These are phyloP conservation scores for Sycophila sp. DNA, from an alignment of 1,140 invertebrate genomes.

Conservation along the genomic window DNA sequence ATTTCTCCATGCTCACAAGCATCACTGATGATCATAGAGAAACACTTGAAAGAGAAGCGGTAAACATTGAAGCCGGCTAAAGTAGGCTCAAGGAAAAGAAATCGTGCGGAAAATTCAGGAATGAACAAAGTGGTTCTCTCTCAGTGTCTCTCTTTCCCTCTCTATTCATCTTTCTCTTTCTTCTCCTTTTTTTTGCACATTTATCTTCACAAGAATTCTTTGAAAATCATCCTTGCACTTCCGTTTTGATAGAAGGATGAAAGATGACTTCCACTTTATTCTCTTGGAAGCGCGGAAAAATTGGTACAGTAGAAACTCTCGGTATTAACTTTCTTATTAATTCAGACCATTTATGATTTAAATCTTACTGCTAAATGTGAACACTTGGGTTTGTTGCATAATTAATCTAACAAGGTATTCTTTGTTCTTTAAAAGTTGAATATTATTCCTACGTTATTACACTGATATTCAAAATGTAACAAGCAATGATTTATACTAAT, in stretches of 20 bases:
- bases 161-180: too few species aligned
- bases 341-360: too few species aligned
- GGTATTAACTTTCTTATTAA: too few species aligned
- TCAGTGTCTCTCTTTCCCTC: too few species aligned
- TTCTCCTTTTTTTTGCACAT: conserved; percentile 8
- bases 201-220: conserved; percentile 30
- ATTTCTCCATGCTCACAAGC: neutral
- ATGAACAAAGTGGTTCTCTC: too few species aligned
- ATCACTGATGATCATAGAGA: neutral
- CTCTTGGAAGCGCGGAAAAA: neutral
- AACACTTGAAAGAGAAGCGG: neutral
- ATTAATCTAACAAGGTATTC: too few species aligned
- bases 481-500: too few species aligned
- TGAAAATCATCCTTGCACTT: conserved; percentile 17
- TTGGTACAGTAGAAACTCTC: neutral
- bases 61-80: conserved; percentile 30
- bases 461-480: too few species aligned
- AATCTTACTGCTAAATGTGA: too few species aligned
- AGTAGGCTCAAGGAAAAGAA: conserved; percentile 33
- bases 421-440: too few species aligned
- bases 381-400: too few species aligned
- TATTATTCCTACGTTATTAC: too few species aligned
- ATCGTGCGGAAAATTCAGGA: conserved; percentile 38
- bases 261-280: conserved; percentile 11
- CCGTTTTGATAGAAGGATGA: conserved; percentile 29